phyloP scores from a whole-genome alignment of 1,140 invertebrate genomes.

The Drosophila sp. region DNA sequence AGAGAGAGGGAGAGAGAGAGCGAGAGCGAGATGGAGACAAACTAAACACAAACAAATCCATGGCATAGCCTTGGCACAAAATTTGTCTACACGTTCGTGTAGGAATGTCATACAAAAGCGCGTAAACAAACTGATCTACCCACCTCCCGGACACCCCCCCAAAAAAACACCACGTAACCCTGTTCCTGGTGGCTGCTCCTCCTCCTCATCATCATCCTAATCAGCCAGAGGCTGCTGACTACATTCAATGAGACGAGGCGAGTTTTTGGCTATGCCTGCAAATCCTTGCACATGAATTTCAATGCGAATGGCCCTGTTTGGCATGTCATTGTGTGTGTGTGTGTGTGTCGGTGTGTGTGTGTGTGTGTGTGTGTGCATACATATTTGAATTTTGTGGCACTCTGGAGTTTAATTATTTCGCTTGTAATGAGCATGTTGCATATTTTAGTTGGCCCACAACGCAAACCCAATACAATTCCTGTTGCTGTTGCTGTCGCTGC shows the following conservation, averaged over 20 bases:
- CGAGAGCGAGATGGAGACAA: slow-evolving; percentile 27
- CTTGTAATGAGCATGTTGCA: slow-evolving; percentile 74
- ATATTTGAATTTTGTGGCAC: slow-evolving; percentile 67
- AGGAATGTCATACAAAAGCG: slow-evolving; percentile 55
- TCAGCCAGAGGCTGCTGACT: background rate
- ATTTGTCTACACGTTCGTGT: slow-evolving; percentile 34
- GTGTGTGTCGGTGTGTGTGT: background rate
- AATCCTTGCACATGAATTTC: slow-evolving; percentile 6
- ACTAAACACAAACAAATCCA: slow-evolving; percentile 60
- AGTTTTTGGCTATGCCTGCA: slow-evolving; percentile 3
- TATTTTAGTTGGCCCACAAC: slow-evolving; percentile 44
- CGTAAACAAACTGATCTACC: slow-evolving; percentile 55
- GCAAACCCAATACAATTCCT: background rate
- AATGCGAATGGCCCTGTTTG: background rate
- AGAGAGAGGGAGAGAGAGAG: slow-evolving; percentile 9
- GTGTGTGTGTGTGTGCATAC: slow-evolving; percentile 7
- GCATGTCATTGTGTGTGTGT: no score
- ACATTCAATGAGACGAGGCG: slow-evolving; percentile 7
- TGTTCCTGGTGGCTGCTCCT: background rate
- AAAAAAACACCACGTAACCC: background rate
- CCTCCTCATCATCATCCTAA: background rate
- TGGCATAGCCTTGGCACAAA: slow-evolving; percentile 39
- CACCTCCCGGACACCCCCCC: background rate
- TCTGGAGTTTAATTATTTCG: slow-evolving; percentile 69
- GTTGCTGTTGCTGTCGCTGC: background rate